A percentile compares a stretch with the other conserved stretches of the same genome.
Evolutionary conservation across 2,888 invertebrate species (phyloP).

Genomic region (Eristalinus sepulchralis): DNA sequence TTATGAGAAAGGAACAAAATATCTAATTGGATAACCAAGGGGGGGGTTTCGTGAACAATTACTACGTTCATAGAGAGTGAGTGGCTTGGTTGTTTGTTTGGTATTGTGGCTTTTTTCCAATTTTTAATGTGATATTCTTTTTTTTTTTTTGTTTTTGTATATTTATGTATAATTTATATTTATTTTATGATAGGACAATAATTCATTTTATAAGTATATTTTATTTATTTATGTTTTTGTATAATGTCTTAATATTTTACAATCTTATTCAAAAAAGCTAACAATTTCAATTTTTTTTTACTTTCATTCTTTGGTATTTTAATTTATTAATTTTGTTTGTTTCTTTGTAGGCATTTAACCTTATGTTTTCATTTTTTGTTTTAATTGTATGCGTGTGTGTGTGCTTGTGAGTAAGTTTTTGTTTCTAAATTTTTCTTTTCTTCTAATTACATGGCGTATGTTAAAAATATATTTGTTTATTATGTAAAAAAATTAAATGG

Average conservation of each 20-base stretch:
- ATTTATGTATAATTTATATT: conserved; percentile 62
- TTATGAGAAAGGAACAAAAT: not conserved
- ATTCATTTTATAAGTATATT: conserved; percentile 64
- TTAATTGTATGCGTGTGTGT: conserved; percentile 31
- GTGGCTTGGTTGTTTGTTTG: conserved; percentile 49
- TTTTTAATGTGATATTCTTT: conserved; percentile 53
- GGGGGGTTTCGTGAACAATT: conserved; percentile 53
- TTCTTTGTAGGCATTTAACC: conserved; percentile 73
- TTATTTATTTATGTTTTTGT: conserved; percentile 54
- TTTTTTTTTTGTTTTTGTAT: conserved; percentile 52
- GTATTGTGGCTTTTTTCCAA: conserved; percentile 51
- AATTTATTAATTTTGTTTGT: conserved; percentile 40
- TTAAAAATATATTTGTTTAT: conserved; percentile 52
- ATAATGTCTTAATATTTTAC: conserved; percentile 61
- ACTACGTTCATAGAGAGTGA: conserved; percentile 66
- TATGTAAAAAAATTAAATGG: conserved; percentile 67
- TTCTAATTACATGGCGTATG: conserved; percentile 65
- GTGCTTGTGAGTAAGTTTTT: conserved; percentile 39
- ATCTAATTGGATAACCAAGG: conserved; percentile 13
- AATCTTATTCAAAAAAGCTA: conserved; percentile 72
- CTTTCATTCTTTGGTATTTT: conserved; percentile 62
- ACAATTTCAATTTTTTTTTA: conserved; percentile 69
- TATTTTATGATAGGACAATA: conserved; percentile 68
- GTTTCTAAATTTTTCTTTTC: not conserved
- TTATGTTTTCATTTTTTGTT: conserved; percentile 61